Base-by-base conservation (phyloP, 1,140 invertebrate species). In the Homalodisca vitripennis region DNA sequence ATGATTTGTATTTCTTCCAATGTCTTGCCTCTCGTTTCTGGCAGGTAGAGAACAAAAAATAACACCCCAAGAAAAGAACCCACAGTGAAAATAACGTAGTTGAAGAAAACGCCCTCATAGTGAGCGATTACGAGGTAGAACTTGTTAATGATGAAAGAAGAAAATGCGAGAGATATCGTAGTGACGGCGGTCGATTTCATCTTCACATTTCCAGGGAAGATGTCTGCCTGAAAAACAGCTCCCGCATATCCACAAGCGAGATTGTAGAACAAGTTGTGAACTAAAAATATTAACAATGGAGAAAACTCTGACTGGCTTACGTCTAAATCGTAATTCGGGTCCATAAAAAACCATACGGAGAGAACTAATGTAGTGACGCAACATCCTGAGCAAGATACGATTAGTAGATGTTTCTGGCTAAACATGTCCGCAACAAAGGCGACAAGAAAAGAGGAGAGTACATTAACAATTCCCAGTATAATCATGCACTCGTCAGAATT, bases 41-140 rank as follows among this genome's bases (percentile, higher is more conserved):
- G 32, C 31, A 66, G 22, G 20, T 27, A 10, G 22, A 20, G 26
- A 0, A 91, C 90, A 12, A 93, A 83, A 69, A 88, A 82, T 55
- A 80, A 82, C 24, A 89, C 78, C 0, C 85, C 83, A 0, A 85
- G 30, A 10, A 88, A 80, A 53, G 89, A 90, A 77, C 86, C 87
- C 1, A 83, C 82, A 12, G 87, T 82, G 77, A 96, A 97, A 24
- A 94, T 81, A 84, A 89, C 92, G 81, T 92, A 95, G 1, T 88
- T 87, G 6, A 84, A 84, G 73, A 89, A 86, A 51, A 84, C 84
- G 14, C 88, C 89, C 2, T 93, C 80, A 0, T 81, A 77, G 0
- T 79, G 73, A 0, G 81, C 78, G 2, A 95, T 78, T 0, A 83
- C 76, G 0, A 80, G 80, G 78, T 92, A 93, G 75, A 86, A 89